A percentile compares a stretch with the other conserved stretches of the same genome.
phyloP scores from a whole-genome alignment of 2,113 vertebrate species.

The Herpetotheres cachinnans region DNA sequence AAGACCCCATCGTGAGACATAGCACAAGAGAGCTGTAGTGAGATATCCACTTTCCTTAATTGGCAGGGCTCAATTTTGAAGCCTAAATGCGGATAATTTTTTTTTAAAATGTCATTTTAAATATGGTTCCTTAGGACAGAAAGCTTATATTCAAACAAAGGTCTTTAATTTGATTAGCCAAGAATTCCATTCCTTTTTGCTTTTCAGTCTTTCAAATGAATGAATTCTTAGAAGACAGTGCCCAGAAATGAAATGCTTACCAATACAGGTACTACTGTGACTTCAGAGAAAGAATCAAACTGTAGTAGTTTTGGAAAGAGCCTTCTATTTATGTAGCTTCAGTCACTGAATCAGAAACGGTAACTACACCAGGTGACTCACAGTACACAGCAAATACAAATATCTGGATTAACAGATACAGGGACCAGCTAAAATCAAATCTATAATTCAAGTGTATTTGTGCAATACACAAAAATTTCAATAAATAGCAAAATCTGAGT shows the following conservation, averaged over 20 bases:
- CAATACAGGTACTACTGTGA: neutral
- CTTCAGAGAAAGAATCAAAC: neutral
- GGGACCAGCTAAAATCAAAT: neutral
- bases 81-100: neutral
- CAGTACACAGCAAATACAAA: neutral
- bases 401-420: neutral
- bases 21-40: neutral
- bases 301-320: neutral
- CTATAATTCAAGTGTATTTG: neutral
- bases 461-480: neutral
- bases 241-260: neutral
- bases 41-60: neutral
- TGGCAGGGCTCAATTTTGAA: neutral
- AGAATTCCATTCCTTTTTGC: neutral
- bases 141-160: neutral
- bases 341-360: neutral
- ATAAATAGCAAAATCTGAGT: neutral
- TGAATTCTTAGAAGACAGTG: neutral
- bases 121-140: neutral
- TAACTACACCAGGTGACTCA: neutral
- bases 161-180: neutral
- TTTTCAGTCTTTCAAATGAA: neutral
- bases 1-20: neutral
- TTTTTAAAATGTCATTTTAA: neutral
- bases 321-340: neutral